Conservation (phyloP, 2,113 vertebrate genomes). For the Parus major region DNA sequence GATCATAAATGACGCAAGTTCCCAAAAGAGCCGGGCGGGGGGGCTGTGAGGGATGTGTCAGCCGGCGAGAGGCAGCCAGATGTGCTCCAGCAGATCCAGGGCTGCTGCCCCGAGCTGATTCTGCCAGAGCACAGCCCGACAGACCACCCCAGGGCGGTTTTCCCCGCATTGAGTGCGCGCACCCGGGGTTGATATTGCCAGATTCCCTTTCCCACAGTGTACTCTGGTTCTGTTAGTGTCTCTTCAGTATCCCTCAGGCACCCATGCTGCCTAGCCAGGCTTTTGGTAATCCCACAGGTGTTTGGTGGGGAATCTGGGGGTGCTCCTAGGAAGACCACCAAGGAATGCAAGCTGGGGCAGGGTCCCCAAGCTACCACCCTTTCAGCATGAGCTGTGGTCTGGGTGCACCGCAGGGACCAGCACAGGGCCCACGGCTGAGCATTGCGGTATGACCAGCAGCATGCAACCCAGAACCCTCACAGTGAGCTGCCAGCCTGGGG, state of each 20-base stretch:
- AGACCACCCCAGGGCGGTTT: background rate
- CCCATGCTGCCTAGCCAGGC: background rate
- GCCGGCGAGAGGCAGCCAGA: background rate
- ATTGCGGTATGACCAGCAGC: accelerated
- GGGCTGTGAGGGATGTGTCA: background rate
- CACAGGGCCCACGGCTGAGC: accelerated
- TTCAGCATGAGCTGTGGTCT: background rate
- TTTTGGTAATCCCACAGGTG: accelerated
- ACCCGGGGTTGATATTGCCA: accelerated
- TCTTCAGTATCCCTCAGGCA: background rate
- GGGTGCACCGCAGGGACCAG: background rate
- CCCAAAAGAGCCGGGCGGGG: background rate
- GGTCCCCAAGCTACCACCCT: background rate
- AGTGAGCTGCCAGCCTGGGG: accelerated
- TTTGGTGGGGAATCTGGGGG: background rate
- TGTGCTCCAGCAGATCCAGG: background rate
- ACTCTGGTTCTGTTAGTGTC: no score
- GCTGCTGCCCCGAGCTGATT: background rate
- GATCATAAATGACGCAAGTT: conserved; percentile 52
- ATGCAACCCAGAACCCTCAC: background rate
- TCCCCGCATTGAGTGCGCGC: accelerated
- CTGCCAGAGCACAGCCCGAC: background rate
- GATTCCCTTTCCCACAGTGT: background rate
- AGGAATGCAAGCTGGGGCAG: background rate
- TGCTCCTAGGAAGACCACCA: background rate